Percentiles rank a stretch among this genome's conserved stretches.
These are phyloP conservation scores for Zygaena filipendulae DNA, from an alignment of 2,888 invertebrate species.

Conservation along the genomic window DNA sequence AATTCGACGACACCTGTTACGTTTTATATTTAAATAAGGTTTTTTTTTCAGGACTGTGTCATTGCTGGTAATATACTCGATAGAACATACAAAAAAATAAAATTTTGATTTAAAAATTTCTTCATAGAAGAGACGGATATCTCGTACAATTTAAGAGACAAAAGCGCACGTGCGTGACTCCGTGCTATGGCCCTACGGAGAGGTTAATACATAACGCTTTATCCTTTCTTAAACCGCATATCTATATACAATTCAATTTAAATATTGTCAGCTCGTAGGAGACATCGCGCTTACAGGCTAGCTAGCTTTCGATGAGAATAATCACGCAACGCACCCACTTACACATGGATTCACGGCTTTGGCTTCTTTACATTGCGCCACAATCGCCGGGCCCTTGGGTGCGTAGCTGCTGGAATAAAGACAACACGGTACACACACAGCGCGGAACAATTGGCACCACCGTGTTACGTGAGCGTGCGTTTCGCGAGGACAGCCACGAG, in stretches of 20 bases:
- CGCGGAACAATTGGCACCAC: conserved; percentile 28
- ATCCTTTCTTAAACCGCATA: too few species aligned
- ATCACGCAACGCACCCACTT: conserved; percentile 56
- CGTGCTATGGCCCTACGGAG: conserved; percentile 36
- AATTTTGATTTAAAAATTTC: too few species aligned
- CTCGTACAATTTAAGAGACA: too few species aligned
- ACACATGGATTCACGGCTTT: conserved; percentile 61
- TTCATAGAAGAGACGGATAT: too few species aligned
- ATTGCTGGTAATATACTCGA: too few species aligned
- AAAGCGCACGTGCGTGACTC: conserved; percentile 51
- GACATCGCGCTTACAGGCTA: too few species aligned
- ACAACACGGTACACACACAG: conserved; percentile 70
- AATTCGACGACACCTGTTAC: conserved; percentile 53
- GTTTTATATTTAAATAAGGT: too few species aligned
- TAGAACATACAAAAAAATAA: too few species aligned
- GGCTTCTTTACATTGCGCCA: conserved; percentile 64
- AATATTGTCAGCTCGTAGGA: too few species aligned
- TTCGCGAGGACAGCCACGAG: conserved; percentile 22
- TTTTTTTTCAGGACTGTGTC: too few species aligned
- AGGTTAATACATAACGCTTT: conserved; percentile 46
- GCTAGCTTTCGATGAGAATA: too few species aligned
- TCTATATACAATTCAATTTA: too few species aligned
- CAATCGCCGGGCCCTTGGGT: conserved; percentile 78
- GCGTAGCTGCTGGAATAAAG: conserved; percentile 70
- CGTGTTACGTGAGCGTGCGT: conserved; percentile 16